A percentile compares a stretch with the other conserved stretches of the same genome.
phyloP scores from a whole-genome alignment of 2,797 vertebrate genomes.

The Pseudochaenichthys georgianus region DNA sequence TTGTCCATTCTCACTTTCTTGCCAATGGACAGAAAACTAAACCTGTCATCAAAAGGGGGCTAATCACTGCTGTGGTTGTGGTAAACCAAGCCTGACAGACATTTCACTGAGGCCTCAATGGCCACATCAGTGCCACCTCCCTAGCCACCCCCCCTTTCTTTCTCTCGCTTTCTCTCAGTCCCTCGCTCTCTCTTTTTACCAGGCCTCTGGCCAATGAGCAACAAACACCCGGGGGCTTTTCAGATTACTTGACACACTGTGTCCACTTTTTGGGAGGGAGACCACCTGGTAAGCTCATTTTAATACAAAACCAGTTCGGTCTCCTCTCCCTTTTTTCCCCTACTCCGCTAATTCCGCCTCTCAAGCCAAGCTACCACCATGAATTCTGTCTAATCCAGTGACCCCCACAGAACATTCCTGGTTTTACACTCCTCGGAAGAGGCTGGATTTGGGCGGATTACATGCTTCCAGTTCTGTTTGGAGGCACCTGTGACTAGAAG shows the following conservation, averaged over 20 bases:
- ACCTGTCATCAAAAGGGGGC: constrained; percentile 90
- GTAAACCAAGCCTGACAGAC: constrained; percentile 91
- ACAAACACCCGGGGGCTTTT: constrained; percentile 88
- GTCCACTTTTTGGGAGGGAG: constrained; percentile 89
- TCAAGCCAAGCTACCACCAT: constrained; percentile 85
- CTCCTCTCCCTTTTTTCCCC: constrained; percentile 76
- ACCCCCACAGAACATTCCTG: constrained; percentile 83
- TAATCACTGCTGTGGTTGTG: constrained; percentile 92
- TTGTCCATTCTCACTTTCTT: constrained; percentile 86
- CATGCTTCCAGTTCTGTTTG: constrained; percentile 86
- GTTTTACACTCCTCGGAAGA: constrained; percentile 86
- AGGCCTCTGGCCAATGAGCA: constrained; percentile 85
- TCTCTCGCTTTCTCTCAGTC: constrained; percentile 77
- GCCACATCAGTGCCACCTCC: constrained; percentile 85
- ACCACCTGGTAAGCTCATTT: constrained; percentile 92
- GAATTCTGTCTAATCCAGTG: constrained; percentile 85
- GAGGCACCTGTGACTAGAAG: constrained; percentile 83
- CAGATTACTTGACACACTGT: constrained; percentile 92
- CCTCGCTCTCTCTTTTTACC: constrained; percentile 81
- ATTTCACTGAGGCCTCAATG: constrained; percentile 89
- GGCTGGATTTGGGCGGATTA: constrained; percentile 88
- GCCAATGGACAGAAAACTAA: constrained; percentile 90
- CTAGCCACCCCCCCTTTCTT: constrained; percentile 65
- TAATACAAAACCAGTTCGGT: constrained; percentile 84
- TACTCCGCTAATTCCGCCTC: constrained; percentile 86